Conservation (phyloP, 1,140 invertebrate species). For the Anastrepha ludens region DNA sequence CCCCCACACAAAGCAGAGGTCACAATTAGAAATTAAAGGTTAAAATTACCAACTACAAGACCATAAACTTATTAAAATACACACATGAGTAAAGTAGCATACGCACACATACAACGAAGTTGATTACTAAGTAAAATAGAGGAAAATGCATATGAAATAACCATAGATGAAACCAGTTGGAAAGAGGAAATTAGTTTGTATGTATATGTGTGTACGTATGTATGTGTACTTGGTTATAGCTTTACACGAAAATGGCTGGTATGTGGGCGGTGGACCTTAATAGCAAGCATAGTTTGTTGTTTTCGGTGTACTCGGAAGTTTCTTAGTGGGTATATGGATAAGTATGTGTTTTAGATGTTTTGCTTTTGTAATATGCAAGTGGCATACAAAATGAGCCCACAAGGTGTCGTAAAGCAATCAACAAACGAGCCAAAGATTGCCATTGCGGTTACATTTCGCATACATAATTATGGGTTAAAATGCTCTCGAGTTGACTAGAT, state of each 20-base stretch:
- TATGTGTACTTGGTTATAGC: not conserved
- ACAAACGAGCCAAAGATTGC: constrained; percentile 60
- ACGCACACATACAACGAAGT: not conserved
- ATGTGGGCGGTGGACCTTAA: constrained; percentile 30
- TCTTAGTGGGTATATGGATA: not conserved
- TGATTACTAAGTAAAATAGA: not conserved
- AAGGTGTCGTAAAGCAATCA: constrained; percentile 62
- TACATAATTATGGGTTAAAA: constrained; percentile 58
- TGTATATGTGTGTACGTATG: not conserved
- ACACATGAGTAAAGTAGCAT: constrained; percentile 35
- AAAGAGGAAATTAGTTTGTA: not conserved
- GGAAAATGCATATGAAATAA: constrained; percentile 20
- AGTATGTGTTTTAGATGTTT: constrained; percentile 15
- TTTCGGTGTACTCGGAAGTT: not conserved
- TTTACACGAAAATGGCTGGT: constrained; percentile 47
- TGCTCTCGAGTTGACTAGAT: constrained; percentile 48
- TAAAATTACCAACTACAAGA: constrained; percentile 50
- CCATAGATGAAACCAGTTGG: constrained; percentile 24
- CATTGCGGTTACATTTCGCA: constrained; percentile 58
- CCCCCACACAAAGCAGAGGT: not conserved
- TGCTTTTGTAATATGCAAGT: constrained; percentile 41
- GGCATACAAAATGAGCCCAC: constrained; percentile 58
- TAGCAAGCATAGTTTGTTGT: not conserved
- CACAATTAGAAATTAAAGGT: constrained; percentile 51
- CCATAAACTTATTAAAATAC: constrained; percentile 52